These are phyloP conservation scores for Denticeps clupeoides DNA, from an alignment of 2,797 vertebrate species.

Conservation along the genomic window DNA sequence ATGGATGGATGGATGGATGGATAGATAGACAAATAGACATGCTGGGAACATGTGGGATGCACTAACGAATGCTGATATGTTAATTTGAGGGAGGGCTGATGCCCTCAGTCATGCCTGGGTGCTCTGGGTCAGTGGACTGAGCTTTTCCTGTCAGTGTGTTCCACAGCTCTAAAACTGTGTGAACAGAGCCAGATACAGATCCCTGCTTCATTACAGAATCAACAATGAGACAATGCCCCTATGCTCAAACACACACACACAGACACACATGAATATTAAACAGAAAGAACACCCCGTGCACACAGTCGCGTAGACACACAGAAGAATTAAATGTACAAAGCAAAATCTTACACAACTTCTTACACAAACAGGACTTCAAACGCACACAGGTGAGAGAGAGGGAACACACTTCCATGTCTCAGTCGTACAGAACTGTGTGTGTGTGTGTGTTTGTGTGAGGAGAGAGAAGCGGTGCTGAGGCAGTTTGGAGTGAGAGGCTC, in stretches of 20 bases:
- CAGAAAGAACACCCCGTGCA: constrained; percentile 12
- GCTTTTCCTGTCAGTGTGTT: too few species aligned
- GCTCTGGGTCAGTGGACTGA: too few species aligned
- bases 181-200: neutral
- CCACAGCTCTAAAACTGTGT: too few species aligned
- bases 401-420: neutral
- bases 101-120: too few species aligned
- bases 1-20: too few species aligned
- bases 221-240: neutral
- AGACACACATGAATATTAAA: constrained; percentile 8
- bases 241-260: constrained; percentile 3
- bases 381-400: too few species aligned
- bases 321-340: neutral
- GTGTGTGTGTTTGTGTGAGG: neutral
- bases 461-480: constrained; percentile 23
- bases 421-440: neutral
- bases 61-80: too few species aligned
- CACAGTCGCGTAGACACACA: neutral
- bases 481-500: constrained; percentile 33
- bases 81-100: too few species aligned
- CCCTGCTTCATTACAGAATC: neutral
- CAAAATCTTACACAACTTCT: neutral
- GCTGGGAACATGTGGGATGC: too few species aligned
- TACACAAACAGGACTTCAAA: neutral
- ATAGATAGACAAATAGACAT: too few species aligned